These are phyloP conservation scores for Ametastegia equiseti DNA, from an alignment of 2,888 invertebrate species.

Conservation along the genomic window DNA sequence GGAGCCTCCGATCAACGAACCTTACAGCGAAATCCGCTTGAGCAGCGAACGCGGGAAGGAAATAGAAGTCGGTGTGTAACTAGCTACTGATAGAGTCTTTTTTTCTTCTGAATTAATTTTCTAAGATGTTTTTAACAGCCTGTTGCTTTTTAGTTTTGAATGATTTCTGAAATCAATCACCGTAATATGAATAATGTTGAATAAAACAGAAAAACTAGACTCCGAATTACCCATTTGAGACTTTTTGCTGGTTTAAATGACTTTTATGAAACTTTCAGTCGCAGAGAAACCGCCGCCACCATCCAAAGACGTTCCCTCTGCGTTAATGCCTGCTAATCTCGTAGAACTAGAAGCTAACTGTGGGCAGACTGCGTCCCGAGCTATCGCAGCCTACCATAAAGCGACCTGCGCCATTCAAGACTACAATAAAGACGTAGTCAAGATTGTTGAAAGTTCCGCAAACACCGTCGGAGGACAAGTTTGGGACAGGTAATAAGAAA, in stretches of 20 bases:
- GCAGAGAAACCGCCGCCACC: constrained; percentile 65
- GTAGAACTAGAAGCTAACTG: constrained; percentile 79
- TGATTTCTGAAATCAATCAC: not conserved
- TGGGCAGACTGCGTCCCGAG: constrained; percentile 79
- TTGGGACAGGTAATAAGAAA: constrained; percentile 67
- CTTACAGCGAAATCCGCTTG: constrained; percentile 76
- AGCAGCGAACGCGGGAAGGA: constrained; percentile 72
- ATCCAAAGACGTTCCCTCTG: constrained; percentile 58
- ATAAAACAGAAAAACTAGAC: constrained; percentile 7
- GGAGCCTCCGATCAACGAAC: constrained; percentile 64
- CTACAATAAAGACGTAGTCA: constrained; percentile 75
- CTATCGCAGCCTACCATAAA: constrained; percentile 83
- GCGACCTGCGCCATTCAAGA: constrained; percentile 80
- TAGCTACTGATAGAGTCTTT: not conserved
- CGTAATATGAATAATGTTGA: not conserved
- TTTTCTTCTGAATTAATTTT: not conserved
- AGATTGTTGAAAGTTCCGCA: constrained; percentile 64
- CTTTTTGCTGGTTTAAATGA: no score
- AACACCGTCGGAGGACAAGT: constrained; percentile 57
- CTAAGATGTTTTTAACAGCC: not conserved
- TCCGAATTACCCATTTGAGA: not conserved
- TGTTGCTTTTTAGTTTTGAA: not conserved
- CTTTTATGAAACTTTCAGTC: no score
- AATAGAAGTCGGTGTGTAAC: constrained; percentile 72
- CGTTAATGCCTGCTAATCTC: constrained; percentile 73